Evolutionary conservation across 2,113 vertebrate species (phyloP), one percentile per base, ranked within the genome.

Genomic region (Pheucticus melanocephalus): DNA sequence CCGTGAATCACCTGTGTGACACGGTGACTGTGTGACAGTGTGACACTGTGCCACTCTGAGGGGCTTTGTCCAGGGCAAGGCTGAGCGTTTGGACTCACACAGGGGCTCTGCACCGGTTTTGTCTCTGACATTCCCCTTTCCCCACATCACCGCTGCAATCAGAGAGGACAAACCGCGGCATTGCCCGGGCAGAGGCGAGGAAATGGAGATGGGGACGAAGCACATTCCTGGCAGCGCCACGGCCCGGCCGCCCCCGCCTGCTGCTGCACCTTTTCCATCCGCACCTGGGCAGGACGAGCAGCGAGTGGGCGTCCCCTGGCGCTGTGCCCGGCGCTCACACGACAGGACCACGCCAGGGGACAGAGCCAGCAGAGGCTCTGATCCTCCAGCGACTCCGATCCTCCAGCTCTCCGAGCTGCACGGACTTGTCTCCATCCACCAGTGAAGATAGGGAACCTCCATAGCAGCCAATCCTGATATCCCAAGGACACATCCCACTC

Each of bases 311-410:
- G 65, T 8, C 69, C 2, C 27, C 77, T 76, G 95, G 87, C 81
- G 6, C 44, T 1, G 3, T 0, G 12, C 93, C 79, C 0, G 8
- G 28, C 0, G 3, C 80, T 92, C 89, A 76, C n/a, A 11, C 5
- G 53, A 94, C 94, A 28, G 1, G 0, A 42, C 53, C 65, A 33
- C 2, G 12, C 50, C 65, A 4, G 12, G 54, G 64, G 50, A 30
- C 37, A 3, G 64, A 44, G 30, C 60, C 77, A 25, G 33, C 80
- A 0, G 15, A 40, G 72, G 2, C 9, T 35, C 68, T 3, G 2
- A 20, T 7, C 59, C 57, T 17, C 40, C 35, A 12, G 27, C 3
- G 19, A 17, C 53, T 31, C 30, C 3, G 1, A 20, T 6, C 50
- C 57, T 15, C 44, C n/a, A 12, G 28, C 10, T 47, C 71, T 24